A percentile compares a stretch with the other conserved stretches of the same genome.
These are phyloP conservation scores for Watersipora subatra DNA, from an alignment of 1,140 invertebrate species.

Conservation along the genomic window DNA sequence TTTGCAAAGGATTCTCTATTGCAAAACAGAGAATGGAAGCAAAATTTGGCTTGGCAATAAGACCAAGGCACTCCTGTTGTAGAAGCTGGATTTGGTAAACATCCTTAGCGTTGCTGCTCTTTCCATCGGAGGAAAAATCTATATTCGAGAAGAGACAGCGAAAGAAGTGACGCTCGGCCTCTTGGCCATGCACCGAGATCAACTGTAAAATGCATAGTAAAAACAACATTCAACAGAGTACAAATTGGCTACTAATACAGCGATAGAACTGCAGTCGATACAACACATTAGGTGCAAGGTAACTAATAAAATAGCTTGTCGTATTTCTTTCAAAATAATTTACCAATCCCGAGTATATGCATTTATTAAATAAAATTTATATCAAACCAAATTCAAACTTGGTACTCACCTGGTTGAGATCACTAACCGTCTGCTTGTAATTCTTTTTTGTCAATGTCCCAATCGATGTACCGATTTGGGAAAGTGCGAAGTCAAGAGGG, in stretches of 20 bases:
- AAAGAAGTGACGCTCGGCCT: constrained; percentile 73
- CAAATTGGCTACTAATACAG: neutral
- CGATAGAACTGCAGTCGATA: neutral
- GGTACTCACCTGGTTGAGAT: constrained; percentile 56
- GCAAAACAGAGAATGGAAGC: constrained; percentile 65
- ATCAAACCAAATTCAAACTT: too few species aligned
- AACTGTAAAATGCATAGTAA: too few species aligned
- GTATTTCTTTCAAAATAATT: neutral
- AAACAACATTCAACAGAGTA: constrained; percentile 9
- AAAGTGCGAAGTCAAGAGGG: constrained; percentile 90
- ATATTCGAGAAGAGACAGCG: constrained; percentile 65
- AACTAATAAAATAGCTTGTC: neutral
- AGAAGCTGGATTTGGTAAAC: constrained; percentile 56
- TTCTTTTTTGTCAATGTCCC: constrained; percentile 89
- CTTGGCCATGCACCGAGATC: constrained; percentile 63
- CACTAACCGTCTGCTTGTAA: constrained; percentile 70
- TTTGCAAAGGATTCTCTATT: constrained; percentile 54
- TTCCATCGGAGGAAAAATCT: constrained; percentile 47
- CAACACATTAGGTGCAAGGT: neutral
- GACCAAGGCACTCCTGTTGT: constrained; percentile 54
- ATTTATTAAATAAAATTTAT: too few species aligned
- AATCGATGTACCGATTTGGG: constrained; percentile 92
- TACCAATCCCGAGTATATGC: too few species aligned
- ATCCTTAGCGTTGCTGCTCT: constrained; percentile 43
- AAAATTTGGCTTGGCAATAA: constrained; percentile 57